Evolutionary conservation across 2,888 invertebrate species (phyloP).

Genomic region (Odontomyia ornata): DNA sequence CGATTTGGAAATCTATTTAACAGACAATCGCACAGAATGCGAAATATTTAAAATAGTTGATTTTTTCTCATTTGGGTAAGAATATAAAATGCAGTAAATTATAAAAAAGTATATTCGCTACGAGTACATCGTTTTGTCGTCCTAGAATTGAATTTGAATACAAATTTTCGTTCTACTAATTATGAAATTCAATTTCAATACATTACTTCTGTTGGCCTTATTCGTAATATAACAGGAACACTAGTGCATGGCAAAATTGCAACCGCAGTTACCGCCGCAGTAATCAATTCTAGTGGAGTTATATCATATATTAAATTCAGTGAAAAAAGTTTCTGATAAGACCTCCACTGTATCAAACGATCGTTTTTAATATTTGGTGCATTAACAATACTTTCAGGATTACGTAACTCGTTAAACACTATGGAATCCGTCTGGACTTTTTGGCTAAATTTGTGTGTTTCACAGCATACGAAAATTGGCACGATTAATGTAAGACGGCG

Average conservation of each 20-base stretch:
- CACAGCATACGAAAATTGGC: conserved; percentile 94
- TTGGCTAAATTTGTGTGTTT: conserved; percentile 96
- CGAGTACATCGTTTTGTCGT: too few species aligned
- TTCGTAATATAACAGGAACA: conserved; percentile 93
- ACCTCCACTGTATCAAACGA: conserved; percentile 73
- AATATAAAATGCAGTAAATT: too few species aligned
- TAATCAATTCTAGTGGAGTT: conserved; percentile 90
- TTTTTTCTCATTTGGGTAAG: too few species aligned
- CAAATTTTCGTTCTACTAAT: too few species aligned
- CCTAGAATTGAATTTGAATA: too few species aligned
- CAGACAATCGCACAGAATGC: too few species aligned
- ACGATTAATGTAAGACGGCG: conserved; percentile 82
- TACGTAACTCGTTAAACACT: conserved; percentile 90
- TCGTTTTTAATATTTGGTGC: conserved; percentile 60
- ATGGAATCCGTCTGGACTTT: conserved; percentile 93
- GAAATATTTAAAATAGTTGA: too few species aligned
- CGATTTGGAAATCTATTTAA: too few species aligned
- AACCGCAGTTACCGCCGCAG: conserved; percentile 93
- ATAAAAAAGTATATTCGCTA: too few species aligned
- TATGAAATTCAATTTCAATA: conserved; percentile 55
- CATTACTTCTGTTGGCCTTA: conserved; percentile 75
- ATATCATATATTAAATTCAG: conserved; percentile 91
- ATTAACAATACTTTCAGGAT: conserved; percentile 76
- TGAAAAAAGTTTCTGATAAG: conserved; percentile 72
- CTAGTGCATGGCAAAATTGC: conserved; percentile 95